Percentiles rank a stretch among this genome's conserved stretches.
Evolutionary conservation across 1,140 invertebrate genomes (phyloP).

Genomic region (Brachionus sp.): DNA sequence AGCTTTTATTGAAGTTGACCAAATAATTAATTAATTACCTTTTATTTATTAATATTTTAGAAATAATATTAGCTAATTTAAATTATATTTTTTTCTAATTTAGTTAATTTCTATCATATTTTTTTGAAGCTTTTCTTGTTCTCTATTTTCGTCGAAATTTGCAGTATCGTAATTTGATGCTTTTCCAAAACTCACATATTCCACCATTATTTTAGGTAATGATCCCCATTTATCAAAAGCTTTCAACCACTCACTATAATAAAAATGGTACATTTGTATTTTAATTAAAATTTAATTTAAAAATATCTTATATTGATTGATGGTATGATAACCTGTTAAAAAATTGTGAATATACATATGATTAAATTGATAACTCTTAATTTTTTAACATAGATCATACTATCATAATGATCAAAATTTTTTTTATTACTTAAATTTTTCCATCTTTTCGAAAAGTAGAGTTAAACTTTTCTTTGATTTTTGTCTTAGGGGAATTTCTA

Average conservation of each 20-base stretch:
- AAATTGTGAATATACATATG: too few relatives aligned
- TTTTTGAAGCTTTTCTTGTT: not conserved
- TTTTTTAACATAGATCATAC: not conserved
- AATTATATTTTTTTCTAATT: too few relatives aligned
- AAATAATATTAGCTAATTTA: too few relatives aligned
- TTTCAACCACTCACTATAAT: not conserved
- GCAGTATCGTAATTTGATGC: not conserved
- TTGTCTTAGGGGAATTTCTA: not conserved
- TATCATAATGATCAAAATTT: not conserved
- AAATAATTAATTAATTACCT: too few relatives aligned
- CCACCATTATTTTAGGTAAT: not conserved
- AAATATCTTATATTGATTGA: not conserved
- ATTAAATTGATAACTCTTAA: not conserved
- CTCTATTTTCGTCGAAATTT: not conserved
- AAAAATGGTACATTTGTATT: not conserved
- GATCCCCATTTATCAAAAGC: not conserved
- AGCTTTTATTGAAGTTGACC: too few relatives aligned
- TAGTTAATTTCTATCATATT: too few relatives aligned
- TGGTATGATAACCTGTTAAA: not conserved
- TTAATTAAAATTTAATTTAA: not conserved
- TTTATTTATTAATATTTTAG: too few relatives aligned
- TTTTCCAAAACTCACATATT: slow-evolving; percentile 8
- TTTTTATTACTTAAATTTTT: not conserved
- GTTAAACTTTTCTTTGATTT: not conserved
- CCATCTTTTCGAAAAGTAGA: not conserved